Base-by-base conservation (phyloP, 2,888 invertebrate species). In the Entomobrya proxima region DNA sequence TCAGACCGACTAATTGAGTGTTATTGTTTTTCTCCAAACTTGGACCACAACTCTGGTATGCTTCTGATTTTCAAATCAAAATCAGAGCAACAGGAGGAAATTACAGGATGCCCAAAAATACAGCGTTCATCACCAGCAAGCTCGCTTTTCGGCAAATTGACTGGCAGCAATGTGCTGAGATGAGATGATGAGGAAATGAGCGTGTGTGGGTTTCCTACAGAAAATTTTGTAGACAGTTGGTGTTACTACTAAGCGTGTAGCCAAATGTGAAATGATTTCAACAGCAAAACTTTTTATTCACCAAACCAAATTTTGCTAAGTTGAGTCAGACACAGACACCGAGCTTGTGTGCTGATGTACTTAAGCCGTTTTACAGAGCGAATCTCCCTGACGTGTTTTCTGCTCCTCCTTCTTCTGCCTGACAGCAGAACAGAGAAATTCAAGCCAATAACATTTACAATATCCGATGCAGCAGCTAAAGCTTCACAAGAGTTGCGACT, bases 181-280 rank as follows among this genome's bases (percentile, higher is more conserved):
- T 13, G 30, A 47, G 27, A 75, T 3, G 21, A 55, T 11, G 55
- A 58, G 6, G 24, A 55, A 21, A 37, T 35, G 30, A 52, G 24
- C 21, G 35, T 27, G 75, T 32, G 52, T 75, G 27, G 44, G 24
- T 40, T 30, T 76, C 40, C 52, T 52, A 50, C 18, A 32, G 52
- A 72, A 69, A 9, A 13, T n/a, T 55, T 32, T 11, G 35, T 11
- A 32, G 24, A 35, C 2, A 32, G 21, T 69, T 21, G 35, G 9
- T 74, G 47, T 47, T 6, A n/a, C 61, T 44, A 47, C 64, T 64
- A 67, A 50, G 64, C 64, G 6, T 50, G 67, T 40, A 64, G 78
- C 78, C 40, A 64, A 47, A 78, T 78, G 27, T 78, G 64, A 78
- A 78, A 78, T 78, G 78, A 76, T 76, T 76, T 55, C 58, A 24